phyloP scores from a whole-genome alignment of 2,888 invertebrate species.

The Axea sp. region DNA sequence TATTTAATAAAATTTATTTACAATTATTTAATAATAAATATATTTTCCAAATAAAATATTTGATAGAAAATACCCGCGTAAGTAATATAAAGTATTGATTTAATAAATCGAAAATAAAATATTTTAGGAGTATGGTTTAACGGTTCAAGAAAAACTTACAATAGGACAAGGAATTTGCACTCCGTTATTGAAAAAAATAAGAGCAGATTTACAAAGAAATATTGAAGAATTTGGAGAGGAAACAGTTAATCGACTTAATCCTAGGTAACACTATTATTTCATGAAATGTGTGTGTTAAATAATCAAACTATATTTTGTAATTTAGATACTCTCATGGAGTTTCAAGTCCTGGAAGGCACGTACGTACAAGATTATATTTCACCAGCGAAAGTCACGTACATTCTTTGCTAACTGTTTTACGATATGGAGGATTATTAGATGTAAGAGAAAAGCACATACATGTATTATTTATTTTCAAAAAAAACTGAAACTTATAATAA shows the following conservation, averaged over 20 bases:
- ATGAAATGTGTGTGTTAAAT: too few species aligned
- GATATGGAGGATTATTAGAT: slow-evolving; percentile 94
- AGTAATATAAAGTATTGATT: too few species aligned
- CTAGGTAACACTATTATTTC: slow-evolving; percentile 83
- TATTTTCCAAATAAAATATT: too few species aligned
- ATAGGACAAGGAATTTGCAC: slow-evolving; percentile 99
- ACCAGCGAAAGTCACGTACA: slow-evolving; percentile 99
- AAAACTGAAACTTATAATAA: too few species aligned
- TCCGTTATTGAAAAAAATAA: slow-evolving; percentile 90
- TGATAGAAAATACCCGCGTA: too few species aligned
- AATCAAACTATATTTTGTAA: too few species aligned
- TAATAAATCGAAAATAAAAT: too few species aligned
- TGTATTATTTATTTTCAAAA: too few species aligned
- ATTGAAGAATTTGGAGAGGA: slow-evolving; percentile 95
- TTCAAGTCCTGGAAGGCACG: slow-evolving; percentile 98
- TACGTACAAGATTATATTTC: slow-evolving; percentile 98
- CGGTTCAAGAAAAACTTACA: slow-evolving; percentile 95
- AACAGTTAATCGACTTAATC: slow-evolving; percentile 96
- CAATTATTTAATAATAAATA: too few species aligned
- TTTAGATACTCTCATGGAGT: slow-evolving; percentile 96
- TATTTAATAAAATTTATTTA: too few species aligned
- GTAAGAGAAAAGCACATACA: slow-evolving; percentile 81
- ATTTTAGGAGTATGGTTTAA: slow-evolving; percentile 95
- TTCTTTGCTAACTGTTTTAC: slow-evolving; percentile 95
- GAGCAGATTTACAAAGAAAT: slow-evolving; percentile 95